Evolutionary conservation across 2,888 invertebrate species (phyloP), one percentile per base, ranked within the genome.

Genomic region (Eristalinus sepulchralis): DNA sequence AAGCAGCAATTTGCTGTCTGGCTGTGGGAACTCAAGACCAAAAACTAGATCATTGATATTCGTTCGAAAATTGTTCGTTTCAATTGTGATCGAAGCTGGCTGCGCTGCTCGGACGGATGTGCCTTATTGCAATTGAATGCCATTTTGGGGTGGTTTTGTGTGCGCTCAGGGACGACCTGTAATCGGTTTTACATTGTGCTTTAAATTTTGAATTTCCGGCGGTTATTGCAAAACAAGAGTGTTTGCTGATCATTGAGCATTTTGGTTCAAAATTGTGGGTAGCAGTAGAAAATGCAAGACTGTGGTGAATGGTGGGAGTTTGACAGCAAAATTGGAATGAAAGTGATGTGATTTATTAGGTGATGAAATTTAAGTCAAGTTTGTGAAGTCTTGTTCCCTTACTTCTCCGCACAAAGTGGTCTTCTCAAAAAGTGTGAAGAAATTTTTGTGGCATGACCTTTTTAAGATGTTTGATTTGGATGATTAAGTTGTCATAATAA

Each of bases 1-100:
- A 17, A 17, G 47, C n/a, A n/a, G 17, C 20, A 34, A 33, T 53
- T 47, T 66, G 22, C 17, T n/a, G n/a, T 64, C 31, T 63, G 20
- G 17, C 20, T 33, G 34, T 55, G 33, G n/a, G 17, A 33, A 13
- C 11, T 13, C 13, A 62, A 47, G 53, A 55, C 33, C n/a, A 63
- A 34, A 47, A 63, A 55, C 33, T 27, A 63, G 63, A 63, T 73
- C 72, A 55, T 53, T 31, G 63, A 71, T 24, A 47, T 22, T 47
- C 36, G 36, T 47, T 22, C 22, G 17, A 47, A 47, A 17, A 47
- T 47, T 17, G 47, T 47, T 47, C 47, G 47, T 47, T n/a, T 47
- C 47, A n/a, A 47, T 47, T 47, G n/a, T 47, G 47, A 17, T 47
- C 17, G 6, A 17, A 17, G 17, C 17, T 47, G 47, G 47, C 17